Evolutionary conservation across 2,888 invertebrate species (phyloP), one percentile per base, ranked within the genome.

Genomic region (Drosophila acutilabella): DNA sequence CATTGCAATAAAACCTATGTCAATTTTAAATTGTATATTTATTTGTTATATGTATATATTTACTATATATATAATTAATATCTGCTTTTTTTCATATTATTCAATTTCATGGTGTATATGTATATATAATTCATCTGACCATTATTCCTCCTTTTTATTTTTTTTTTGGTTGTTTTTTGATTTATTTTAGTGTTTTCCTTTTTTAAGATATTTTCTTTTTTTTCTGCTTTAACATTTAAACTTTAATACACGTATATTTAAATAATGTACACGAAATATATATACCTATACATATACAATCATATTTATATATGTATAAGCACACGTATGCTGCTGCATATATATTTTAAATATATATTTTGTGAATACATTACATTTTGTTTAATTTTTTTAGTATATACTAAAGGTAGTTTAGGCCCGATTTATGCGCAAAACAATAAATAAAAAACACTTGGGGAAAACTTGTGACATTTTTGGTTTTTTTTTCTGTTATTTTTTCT

Each of bases 161-260:
- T 48, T 50, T 71, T 52, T 54, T 69, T 71, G 71, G 51, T 56
- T 54, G 51, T 30, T 57, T 66, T 78, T 78, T 74, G 67, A 62
- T 79, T 78, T 68, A 45, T 52, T 74, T 56, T 16, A 42, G 42
- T 33, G 42, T 66, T 61, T 58, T 72, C 14, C 33, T 53, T 59
- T 52, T 66, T 64, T 67, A 30, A 71, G 52, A 47, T 74, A 42
- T 64, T 71, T 62, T 66, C 47, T 71, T 26, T 2, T 65, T 50
- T 71, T 54, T 61, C 62, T 74, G 74, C 61, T 71, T 83, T 80
- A 86, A 89, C 81, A 77, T 79, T 83, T 79, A 73, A 83, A 83
- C 83, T 88, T 84, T 86, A 80, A 84, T 84, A 84, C 88, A 88
- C 86, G 70, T 88, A 84, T 87, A 88, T 77, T 86, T 81, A 81